Percentiles rank a stretch among this genome's conserved stretches.
phyloP scores from a whole-genome alignment of 2,797 vertebrate genomes.

The Apodemus agrarius region DNA sequence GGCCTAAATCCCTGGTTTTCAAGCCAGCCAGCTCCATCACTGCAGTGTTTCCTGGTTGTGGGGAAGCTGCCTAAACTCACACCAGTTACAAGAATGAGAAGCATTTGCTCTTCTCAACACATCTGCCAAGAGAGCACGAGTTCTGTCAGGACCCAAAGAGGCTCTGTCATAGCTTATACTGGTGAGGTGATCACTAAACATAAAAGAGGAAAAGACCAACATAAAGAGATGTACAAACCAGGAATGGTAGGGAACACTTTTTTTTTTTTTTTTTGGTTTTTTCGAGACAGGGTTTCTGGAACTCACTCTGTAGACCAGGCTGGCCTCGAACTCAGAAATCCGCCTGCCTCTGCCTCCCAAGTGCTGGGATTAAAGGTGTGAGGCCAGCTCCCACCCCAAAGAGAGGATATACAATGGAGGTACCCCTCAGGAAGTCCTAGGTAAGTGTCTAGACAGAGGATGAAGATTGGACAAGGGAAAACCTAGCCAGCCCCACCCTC shows the following conservation, averaged over 20 bases:
- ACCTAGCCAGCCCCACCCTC: background rate
- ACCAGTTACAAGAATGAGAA: slow-evolving; percentile 22
- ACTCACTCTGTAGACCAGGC: too few species aligned
- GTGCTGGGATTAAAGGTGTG: too few species aligned
- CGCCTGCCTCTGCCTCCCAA: too few species aligned
- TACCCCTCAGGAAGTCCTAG: slow-evolving; percentile 1
- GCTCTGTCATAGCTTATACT: slow-evolving; percentile 1
- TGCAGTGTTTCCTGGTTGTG: background rate
- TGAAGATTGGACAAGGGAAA: background rate
- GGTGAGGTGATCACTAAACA: background rate
- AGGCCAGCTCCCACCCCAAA: background rate
- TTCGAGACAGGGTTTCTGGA: too few species aligned
- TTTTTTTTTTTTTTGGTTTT: too few species aligned
- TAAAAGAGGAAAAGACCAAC: background rate
- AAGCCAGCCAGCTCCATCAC: background rate
- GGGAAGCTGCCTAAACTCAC: slow-evolving; percentile 28
- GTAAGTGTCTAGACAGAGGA: slow-evolving; percentile 3
- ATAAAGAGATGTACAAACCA: background rate
- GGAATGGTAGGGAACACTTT: background rate
- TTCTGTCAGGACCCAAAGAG: background rate
- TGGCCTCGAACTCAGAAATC: too few species aligned
- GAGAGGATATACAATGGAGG: background rate
- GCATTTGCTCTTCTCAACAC: background rate
- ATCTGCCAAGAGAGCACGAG: slow-evolving; percentile 11
- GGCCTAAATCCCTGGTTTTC: slow-evolving; percentile 32